Base-by-base conservation (phyloP, 2,113 vertebrate genomes). In the Xyrauchen texanus region DNA sequence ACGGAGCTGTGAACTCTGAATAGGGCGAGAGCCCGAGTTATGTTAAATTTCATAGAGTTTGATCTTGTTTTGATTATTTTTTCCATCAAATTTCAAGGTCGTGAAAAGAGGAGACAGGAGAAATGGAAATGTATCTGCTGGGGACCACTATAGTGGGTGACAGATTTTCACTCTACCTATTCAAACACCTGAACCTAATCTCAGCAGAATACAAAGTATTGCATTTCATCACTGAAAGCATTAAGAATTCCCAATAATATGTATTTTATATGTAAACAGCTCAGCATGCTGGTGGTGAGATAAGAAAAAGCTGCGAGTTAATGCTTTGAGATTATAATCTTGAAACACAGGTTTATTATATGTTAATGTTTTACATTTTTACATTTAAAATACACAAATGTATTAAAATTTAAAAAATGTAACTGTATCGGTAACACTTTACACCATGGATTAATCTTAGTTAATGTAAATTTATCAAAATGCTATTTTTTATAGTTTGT, bases 81-180 rank as follows among this genome's bases (percentile, higher is more conserved):
- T 76, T 44, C 77, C 49, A 61, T 68, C 74, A 73, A 80, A 78
- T 69, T 60, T 82, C 85, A 88, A 90, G 80, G 87, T 89, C 72
- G 6, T 64, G 74, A 65, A 65, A 76, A 21, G 21, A 45, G 62
- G 21, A n/a, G 62, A 53, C 61, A 62, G 51, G 62, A 66, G 60
- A 66, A 53, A 76, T 76, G 62, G 47, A 65, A 76, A 76, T 66
- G 13, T n/a, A 52, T 63, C 72, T 0, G 16, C 3, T 63, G 71
- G 7, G 12, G 60, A 5, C 55, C 71, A 21, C 57, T 45, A 73
- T 11, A 8, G 13, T 12, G 44, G 62, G 49, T 76, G 73, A 76
- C 34, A 45, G 62, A 44, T 64, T 55, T 62, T 51, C n/a, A 10
- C 3, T 61, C 52, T 57, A 47, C 44, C 55, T 71, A 71, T 53